Evolutionary conservation across 2,797 vertebrate species (phyloP).

Genomic region (Melanotaenia maccullochi): DNA sequence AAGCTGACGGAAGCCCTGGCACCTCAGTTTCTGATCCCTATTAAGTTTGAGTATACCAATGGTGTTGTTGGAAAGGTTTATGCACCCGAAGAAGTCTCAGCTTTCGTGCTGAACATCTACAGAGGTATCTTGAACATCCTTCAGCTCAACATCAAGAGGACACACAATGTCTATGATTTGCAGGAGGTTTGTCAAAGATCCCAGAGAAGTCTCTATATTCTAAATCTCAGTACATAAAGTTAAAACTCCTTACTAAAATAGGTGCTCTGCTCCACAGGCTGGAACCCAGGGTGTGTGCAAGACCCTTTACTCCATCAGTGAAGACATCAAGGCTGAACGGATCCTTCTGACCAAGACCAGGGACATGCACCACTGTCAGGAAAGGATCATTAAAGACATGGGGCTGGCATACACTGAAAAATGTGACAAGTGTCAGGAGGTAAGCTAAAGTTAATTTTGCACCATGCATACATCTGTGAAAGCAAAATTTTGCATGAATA

Average conservation of each 20-base stretch:
- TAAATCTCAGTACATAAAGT: neutral
- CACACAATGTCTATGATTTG: conserved; percentile 80
- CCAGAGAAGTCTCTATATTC: neutral
- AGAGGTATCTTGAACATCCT: conserved; percentile 82
- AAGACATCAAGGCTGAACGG: conserved; percentile 74
- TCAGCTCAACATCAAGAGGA: conserved; percentile 83
- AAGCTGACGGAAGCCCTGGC: conserved; percentile 76
- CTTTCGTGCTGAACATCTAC: conserved; percentile 79
- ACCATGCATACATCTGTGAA: neutral
- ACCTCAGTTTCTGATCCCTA: conserved; percentile 70
- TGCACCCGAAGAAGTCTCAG: conserved; percentile 71
- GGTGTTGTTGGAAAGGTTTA: conserved; percentile 78
- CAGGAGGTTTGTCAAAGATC: conserved; percentile 81
- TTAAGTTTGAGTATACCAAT: conserved; percentile 84
- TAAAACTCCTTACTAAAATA: neutral
- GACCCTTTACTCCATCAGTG: conserved; percentile 84
- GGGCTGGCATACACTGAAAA: conserved; percentile 82
- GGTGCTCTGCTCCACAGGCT: conserved; percentile 39
- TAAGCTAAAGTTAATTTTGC: conserved; percentile 57
- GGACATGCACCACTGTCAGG: conserved; percentile 85
- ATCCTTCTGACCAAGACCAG: conserved; percentile 85
- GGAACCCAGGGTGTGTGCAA: conserved; percentile 87
- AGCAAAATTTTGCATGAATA: neutral
- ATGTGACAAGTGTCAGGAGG: conserved; percentile 81
- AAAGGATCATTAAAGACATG: conserved; percentile 80